A percentile compares a stretch with the other conserved stretches of the same genome.
phyloP scores from a whole-genome alignment of 2,888 invertebrate species.

The Drosophila nigritarsus region DNA sequence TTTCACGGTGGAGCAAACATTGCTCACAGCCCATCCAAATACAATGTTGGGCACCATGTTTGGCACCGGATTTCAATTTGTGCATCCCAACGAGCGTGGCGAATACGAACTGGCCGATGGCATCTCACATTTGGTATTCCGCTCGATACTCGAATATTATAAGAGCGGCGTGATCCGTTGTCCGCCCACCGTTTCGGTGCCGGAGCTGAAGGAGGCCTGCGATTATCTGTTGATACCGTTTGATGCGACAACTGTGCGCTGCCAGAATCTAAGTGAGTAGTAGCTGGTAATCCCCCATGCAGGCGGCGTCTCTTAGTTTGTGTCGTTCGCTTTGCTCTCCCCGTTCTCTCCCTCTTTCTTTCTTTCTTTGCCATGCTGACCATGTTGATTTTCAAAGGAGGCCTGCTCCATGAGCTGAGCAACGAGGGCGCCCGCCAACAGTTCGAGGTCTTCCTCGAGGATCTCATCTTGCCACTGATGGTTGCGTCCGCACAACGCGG shows the following conservation, averaged over 20 bases:
- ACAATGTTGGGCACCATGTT: slow-evolving; percentile 99
- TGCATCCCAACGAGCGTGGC: slow-evolving; percentile 97
- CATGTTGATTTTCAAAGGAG: slow-evolving; percentile 86
- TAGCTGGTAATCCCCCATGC: slow-evolving; percentile 20
- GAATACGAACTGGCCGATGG: slow-evolving; percentile 99
- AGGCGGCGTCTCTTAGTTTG: slow-evolving; percentile 64
- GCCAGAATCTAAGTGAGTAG: slow-evolving; percentile 96
- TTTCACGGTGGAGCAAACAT: slow-evolving; percentile 96
- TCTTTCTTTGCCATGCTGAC: slow-evolving; percentile 55
- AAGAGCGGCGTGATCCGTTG: slow-evolving; percentile 96
- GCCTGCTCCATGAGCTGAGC: slow-evolving; percentile 97
- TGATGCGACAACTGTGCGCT: slow-evolving; percentile 97
- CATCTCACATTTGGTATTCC: slow-evolving; percentile 96
- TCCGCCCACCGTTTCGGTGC: slow-evolving; percentile 97
- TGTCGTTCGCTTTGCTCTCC: slow-evolving; percentile 62
- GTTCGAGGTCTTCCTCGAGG: slow-evolving; percentile 98
- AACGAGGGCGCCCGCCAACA: slow-evolving; percentile 99
- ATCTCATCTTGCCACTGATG: slow-evolving; percentile 97
- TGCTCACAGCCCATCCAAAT: slow-evolving; percentile 97
- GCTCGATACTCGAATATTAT: slow-evolving; percentile 97
- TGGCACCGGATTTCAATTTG: slow-evolving; percentile 95
- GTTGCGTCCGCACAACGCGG: slow-evolving; percentile 96
- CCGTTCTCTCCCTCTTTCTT: slow-evolving; percentile 28
- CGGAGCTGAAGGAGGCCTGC: slow-evolving; percentile 98
- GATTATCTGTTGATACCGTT: slow-evolving; percentile 99